These are phyloP conservation scores for Esperia sulphurella DNA, from an alignment of 2,888 invertebrate species.

Conservation along the genomic window DNA sequence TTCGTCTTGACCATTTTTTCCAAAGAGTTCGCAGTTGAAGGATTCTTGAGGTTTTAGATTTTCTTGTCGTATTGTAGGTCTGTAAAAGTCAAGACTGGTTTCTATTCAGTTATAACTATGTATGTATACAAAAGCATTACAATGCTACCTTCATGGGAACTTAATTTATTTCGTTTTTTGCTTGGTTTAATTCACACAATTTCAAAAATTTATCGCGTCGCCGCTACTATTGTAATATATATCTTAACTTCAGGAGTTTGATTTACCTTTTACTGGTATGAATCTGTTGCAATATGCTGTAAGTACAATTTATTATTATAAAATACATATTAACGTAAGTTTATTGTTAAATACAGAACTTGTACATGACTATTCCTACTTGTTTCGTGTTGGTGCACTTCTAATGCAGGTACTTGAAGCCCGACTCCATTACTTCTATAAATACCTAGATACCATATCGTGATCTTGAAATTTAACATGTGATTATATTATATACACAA, in stretches of 20 bases:
- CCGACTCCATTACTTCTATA: conserved; percentile 49
- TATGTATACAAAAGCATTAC: too few species aligned
- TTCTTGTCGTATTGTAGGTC: too few species aligned
- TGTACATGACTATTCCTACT: conserved; percentile 66
- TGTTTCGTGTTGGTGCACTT: conserved; percentile 72
- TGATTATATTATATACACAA: conserved; percentile 76
- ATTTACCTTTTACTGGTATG: conserved; percentile 21
- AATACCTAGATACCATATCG: conserved; percentile 52
- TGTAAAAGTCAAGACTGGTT: too few species aligned
- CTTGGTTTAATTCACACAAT: too few species aligned
- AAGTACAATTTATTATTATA: conserved; percentile 44
- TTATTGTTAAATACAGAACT: conserved; percentile 62
- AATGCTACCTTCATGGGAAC: too few species aligned
- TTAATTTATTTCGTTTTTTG: background rate
- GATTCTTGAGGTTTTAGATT: too few species aligned
- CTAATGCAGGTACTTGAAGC: conserved; percentile 63
- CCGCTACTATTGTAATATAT: too few species aligned
- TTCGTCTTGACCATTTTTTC: too few species aligned
- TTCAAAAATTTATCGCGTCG: background rate
- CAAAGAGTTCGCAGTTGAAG: too few species aligned
- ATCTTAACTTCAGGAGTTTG: background rate
- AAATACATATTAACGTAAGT: conserved; percentile 26
- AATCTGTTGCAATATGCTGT: conserved; percentile 43
- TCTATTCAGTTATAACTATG: too few species aligned
- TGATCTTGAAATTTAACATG: conserved; percentile 73